Evolutionary conservation across 2,888 invertebrate species (phyloP).

Genomic region (Panzeria rudis): DNA sequence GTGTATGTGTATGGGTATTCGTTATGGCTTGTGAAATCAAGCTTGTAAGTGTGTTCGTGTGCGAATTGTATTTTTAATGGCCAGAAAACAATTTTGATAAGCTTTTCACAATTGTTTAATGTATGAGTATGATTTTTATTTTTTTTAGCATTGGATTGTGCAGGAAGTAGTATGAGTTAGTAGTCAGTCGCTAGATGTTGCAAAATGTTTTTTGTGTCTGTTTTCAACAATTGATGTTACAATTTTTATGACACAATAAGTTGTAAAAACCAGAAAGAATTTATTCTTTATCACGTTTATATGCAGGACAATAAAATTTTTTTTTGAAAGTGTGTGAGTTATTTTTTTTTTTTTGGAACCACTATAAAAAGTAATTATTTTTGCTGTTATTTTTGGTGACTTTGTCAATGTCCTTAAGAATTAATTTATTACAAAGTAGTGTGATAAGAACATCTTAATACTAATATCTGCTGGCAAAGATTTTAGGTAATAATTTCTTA

Average conservation of each 20-base stretch:
- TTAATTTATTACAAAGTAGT: not conserved
- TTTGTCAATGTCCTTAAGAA: not conserved
- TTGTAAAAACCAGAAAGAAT: conserved; percentile 21
- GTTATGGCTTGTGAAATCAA: conserved; percentile 4
- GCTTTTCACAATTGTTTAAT: conserved; percentile 23
- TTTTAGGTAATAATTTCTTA: too few relatives aligned
- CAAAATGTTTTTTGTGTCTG: conserved; percentile 2
- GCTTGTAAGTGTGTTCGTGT: not conserved
- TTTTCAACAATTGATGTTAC: conserved; percentile 1
- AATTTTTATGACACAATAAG: conserved; percentile 36
- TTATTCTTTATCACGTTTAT: conserved; percentile 2
- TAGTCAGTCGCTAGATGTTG: not conserved
- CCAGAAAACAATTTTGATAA: conserved; percentile 49
- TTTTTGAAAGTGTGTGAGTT: not conserved
- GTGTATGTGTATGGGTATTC: conserved; percentile 5
- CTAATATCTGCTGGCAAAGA: too few relatives aligned
- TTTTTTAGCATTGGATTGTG: not conserved
- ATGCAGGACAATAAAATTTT: not conserved
- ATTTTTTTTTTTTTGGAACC: not conserved
- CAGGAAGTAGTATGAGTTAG: not conserved
- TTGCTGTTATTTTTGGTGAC: not conserved
- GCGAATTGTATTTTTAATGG: conserved; percentile 49
- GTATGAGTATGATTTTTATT: not conserved
- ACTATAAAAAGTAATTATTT: conserved; percentile 37
- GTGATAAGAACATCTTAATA: not conserved